A percentile compares a stretch with the other conserved stretches of the same genome.
Evolutionary conservation across 2,888 invertebrate genomes (phyloP).

Genomic region (Drosophila rubida): DNA sequence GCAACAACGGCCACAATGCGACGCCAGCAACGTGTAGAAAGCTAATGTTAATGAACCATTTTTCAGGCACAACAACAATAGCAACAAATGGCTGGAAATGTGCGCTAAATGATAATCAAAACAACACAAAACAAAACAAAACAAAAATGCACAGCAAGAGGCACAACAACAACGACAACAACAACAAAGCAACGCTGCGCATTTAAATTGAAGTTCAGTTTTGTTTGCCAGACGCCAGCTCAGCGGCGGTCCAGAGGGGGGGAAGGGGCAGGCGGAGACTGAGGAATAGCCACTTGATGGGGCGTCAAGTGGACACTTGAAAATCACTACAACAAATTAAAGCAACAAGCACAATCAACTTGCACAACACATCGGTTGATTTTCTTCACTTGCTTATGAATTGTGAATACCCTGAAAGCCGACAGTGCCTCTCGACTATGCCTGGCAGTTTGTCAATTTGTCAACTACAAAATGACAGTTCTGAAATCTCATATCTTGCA

Average conservation of each 20-base stretch:
- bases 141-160: conserved; percentile 24
- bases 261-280: background rate
- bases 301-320: conserved; percentile 44
- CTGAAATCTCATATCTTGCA: no score
- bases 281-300: conserved; percentile 24
- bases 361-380: conserved; percentile 19
- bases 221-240: conserved; percentile 17
- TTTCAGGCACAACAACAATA: conserved; percentile 46
- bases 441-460: background rate
- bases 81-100: conserved; percentile 49
- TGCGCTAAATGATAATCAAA: conserved; percentile 65
- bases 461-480: no score
- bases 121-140: conserved; percentile 1
- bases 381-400: background rate
- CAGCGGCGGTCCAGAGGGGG: background rate
- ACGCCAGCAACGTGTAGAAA: conserved; percentile 54
- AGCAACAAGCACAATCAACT: conserved; percentile 19
- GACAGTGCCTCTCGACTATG: background rate
- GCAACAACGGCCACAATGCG: conserved; percentile 21
- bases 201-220: conserved; percentile 51
- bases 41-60: conserved; percentile 75
- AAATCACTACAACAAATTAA: conserved; percentile 40
- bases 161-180: conserved; percentile 20
- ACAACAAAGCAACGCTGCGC: conserved; percentile 31
- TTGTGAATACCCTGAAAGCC: conserved; percentile 8